Percentiles rank a stretch among this genome's conserved stretches.
Evolutionary conservation across 1,140 invertebrate species (phyloP).

Genomic region (Plutomurus gul): DNA sequence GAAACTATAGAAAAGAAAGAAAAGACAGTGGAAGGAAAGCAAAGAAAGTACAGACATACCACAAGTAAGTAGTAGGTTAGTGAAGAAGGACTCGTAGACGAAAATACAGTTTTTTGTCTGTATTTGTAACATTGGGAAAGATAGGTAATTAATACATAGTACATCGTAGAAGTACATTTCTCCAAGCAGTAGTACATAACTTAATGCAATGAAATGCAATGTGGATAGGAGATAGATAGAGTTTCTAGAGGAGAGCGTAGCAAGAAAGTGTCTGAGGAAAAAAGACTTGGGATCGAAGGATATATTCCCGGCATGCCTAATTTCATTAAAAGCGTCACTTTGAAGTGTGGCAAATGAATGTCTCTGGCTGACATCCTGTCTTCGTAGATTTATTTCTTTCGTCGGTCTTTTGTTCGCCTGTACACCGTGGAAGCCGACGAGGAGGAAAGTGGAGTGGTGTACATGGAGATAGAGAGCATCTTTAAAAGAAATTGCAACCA

Average conservation of each 20-base stretch:
- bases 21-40: no score
- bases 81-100: no score
- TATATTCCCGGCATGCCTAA: conserved; percentile 35
- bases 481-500: neutral
- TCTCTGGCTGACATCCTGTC: conserved; percentile 33
- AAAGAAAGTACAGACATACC: no score
- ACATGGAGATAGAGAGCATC: no score
- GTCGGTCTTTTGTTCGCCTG: conserved; percentile 27
- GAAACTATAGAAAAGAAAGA: no score
- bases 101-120: no score
- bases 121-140: neutral
- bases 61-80: no score
- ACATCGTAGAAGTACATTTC: no score
- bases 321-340: conserved; percentile 43
- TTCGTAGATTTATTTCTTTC: conserved; percentile 39
- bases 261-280: neutral
- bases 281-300: conserved; percentile 9
- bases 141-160: neutral
- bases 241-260: neutral
- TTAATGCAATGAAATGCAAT: neutral
- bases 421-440: neutral
- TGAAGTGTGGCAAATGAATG: conserved; percentile 44
- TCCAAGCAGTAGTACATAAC: no score
- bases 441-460: neutral
- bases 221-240: neutral